Percentiles rank a stretch among this genome's conserved stretches.
phyloP scores from a whole-genome alignment of 2,888 invertebrate genomes.

The Mesoligia furuncula region DNA sequence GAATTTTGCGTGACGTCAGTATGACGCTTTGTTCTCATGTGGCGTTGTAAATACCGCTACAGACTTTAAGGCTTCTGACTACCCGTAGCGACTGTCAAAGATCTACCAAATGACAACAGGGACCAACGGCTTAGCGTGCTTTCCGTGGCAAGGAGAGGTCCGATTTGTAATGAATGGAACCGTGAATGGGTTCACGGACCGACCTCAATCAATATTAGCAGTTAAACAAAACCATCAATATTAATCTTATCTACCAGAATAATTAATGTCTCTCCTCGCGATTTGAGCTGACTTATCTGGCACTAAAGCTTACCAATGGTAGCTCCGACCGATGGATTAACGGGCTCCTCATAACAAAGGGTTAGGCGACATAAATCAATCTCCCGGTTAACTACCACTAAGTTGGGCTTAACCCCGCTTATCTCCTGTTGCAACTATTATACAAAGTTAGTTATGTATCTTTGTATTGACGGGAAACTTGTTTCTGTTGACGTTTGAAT shows the following conservation, averaged over 20 bases:
- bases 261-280: conserved; percentile 40
- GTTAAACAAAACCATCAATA: conserved; percentile 18
- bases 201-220: neutral
- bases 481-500: conserved; percentile 3
- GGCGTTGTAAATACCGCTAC: too few species aligned
- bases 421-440: conserved; percentile 47
- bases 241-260: conserved; percentile 14
- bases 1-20: too few species aligned
- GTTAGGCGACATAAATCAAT: conserved; percentile 56
- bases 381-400: conserved; percentile 46
- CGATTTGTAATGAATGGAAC: neutral
- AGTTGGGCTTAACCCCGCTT: conserved; percentile 47
- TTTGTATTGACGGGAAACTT: conserved; percentile 6
- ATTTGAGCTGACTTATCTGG: conserved; percentile 40
- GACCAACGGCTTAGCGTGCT: neutral
- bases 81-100: neutral
- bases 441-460: conserved; percentile 26
- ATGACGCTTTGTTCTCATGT: too few species aligned
- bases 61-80: neutral
- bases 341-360: conserved; percentile 53
- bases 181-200: neutral
- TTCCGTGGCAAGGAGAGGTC: neutral
- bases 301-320: conserved; percentile 32
- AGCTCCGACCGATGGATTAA: conserved; percentile 47
- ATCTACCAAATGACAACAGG: neutral